Conservation (phyloP, 2,797 vertebrate genomes). For the Notoglanidium macrostoma region DNA sequence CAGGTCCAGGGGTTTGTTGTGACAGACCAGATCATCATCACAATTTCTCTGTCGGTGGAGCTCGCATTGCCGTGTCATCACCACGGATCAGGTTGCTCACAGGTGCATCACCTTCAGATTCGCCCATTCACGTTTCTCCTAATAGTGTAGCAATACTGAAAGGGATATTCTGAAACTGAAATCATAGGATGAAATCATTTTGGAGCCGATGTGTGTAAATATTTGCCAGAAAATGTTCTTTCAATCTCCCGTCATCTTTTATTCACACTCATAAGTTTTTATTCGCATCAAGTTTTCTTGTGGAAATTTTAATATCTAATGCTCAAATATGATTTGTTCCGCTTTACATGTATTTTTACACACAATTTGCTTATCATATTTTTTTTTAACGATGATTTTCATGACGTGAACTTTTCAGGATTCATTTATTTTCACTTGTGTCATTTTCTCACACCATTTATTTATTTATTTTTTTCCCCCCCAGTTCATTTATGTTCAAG, state of each 20-base stretch:
- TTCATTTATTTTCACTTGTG: neutral
- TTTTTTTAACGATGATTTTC: no score
- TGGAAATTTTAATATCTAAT: no score
- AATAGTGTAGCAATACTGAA: neutral
- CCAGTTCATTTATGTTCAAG: neutral
- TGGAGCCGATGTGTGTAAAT: neutral
- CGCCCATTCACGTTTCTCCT: neutral
- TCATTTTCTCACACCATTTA: neutral
- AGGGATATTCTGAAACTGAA: neutral
- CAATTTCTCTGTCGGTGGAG: conserved; percentile 62
- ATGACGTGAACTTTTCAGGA: neutral
- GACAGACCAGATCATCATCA: conserved; percentile 68
- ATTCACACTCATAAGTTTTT: neutral
- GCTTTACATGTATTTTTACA: no score
- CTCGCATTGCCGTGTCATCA: conserved; percentile 49
- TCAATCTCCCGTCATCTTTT: neutral
- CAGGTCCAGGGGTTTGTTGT: conserved; percentile 67
- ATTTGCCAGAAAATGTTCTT: neutral
- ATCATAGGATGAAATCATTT: no score
- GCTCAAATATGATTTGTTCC: no score
- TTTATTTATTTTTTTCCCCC: neutral
- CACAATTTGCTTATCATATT: no score
- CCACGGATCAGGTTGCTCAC: conserved; percentile 51
- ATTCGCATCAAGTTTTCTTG: neutral
- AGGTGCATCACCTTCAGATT: conserved; percentile 44